Evolutionary conservation across 2,797 vertebrate species (phyloP), one percentile per base, ranked within the genome.

Genomic region (Geotrypetes seraphini): DNA sequence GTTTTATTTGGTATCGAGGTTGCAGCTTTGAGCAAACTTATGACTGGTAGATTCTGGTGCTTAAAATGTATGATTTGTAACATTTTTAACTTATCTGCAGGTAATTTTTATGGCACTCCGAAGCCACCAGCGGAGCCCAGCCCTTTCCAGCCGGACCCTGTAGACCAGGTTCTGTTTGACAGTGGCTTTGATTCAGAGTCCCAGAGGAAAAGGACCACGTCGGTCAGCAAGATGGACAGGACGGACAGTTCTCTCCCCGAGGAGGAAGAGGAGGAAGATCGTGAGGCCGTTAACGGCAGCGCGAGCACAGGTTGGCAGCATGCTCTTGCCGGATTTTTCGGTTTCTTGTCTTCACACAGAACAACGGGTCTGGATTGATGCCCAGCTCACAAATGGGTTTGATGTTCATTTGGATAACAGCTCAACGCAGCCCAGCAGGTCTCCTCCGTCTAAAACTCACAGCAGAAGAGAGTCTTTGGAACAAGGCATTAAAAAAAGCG

Each of bases 161-260:
- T 98, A 55, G 95, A 97, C 73, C 92, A 97, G 60, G 94, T 97
- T 45, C 83, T 98, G 50, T 97, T 98, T 37, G 95, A 98, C 31
- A 90, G 92, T 66, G 91, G 95, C 33, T 97, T 94, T 58, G 92
- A 95, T 59, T 76, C 81, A 0, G 94, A 97, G 60, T 88, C 90
- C 2, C 94, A 97, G 58, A 78, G 95, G 27, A 98, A 97, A 53
- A 87, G 94, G 64, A 96, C 95, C 5, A 96, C 94, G 0, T 98
- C 95, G 0, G 92, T 98, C 78, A 98, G 95, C 63, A 98, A 96
- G 68, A 98, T 98, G 94, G 89, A 98, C 28, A 71, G 90, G 47
- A 95, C 83, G 72, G 93, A 97, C 66, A 96, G 91, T 10, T 81
- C 86, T 1, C 85, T 92, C 7, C 93, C 94, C 1, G 92, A 97